Evolutionary conservation across 2,797 vertebrate genomes (phyloP), one percentile per base, ranked within the genome.

Genomic region (Urophycis tenuis): DNA sequence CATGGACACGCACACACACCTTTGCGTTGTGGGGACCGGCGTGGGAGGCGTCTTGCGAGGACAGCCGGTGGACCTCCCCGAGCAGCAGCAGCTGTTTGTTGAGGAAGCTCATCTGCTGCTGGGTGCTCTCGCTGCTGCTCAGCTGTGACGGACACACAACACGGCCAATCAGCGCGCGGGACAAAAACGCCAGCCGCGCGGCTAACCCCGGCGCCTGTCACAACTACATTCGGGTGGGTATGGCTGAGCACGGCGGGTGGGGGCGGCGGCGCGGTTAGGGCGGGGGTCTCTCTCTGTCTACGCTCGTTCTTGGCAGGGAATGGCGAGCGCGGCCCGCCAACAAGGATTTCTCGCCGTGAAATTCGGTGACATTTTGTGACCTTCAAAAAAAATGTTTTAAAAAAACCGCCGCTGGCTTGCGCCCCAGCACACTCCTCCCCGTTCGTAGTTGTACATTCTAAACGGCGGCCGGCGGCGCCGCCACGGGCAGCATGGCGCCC

Each of bases 41-140:
- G 85, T 95, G 95, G 84, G 95, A 94, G 64, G 96, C 85, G 83
- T 98, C 96, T 83, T 96, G 96, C 92, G 95, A 86, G 87, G 96
- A 96, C 78, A 99, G 91, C 91, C 97, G 96, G 76, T 99, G 98
- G 74, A 97, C 96, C 91, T 99, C 97, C 71, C 96, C 97, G 3
- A 99, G 94, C 80, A 99, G 95, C 88, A 99, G 91, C 88, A 99
- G 94, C 83, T 99, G 98, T 87, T 96, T 95, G 92, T 97, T 99
- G 89, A 99, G 90, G 91, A 99, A 98, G 91, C 98, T 96, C 95
- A 99, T 95, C 94, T 98, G 97, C 91, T 98, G 96, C 85, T 98
- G 97, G 79, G 96, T 95, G 0, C 95, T 95, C 89, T 99, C 96
- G 0, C 97, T 98, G 83, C 95, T 96, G 74, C 94, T 97, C 88